phyloP scores from a whole-genome alignment of 2,797 vertebrate species.

The Malacoctenus gilli region DNA sequence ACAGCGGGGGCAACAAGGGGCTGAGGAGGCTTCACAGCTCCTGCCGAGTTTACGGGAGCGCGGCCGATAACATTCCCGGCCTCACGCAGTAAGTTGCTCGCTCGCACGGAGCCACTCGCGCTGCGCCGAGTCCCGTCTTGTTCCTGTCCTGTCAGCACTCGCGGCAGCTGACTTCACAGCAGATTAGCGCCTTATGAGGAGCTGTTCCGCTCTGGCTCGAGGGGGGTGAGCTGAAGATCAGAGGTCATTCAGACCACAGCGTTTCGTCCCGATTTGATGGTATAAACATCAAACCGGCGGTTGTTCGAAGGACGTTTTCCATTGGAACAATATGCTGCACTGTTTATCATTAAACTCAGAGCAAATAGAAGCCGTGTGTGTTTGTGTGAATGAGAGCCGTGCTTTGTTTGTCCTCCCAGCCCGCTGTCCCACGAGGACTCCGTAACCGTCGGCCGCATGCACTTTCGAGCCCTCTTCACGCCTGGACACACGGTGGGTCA shows the following conservation, averaged over 20 bases:
- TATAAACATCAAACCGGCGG: no score
- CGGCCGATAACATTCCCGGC: conserved; percentile 91
- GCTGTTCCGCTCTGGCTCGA: not conserved
- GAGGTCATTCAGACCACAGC: no score
- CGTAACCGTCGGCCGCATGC: conserved; percentile 86
- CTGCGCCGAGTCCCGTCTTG: conserved; percentile 18
- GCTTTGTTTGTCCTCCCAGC: conserved; percentile 61
- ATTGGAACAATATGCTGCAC: no score
- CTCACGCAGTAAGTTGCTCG: conserved; percentile 91
- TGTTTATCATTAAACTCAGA: not conserved
- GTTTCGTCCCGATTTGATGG: no score
- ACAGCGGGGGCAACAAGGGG: conserved; percentile 91
- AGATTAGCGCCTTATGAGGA: conserved; percentile 20
- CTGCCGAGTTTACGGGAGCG: conserved; percentile 91
- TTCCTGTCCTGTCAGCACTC: conserved; percentile 27
- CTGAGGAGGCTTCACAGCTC: conserved; percentile 84
- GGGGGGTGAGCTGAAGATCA: not conserved
- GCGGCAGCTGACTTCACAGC: conserved; percentile 51
- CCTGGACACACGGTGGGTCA: conserved; percentile 97
- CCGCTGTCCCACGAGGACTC: conserved; percentile 89
- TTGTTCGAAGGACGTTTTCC: no score
- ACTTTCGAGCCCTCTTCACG: conserved; percentile 90
- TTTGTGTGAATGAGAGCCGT: not conserved
- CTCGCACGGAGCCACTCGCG: conserved; percentile 3
- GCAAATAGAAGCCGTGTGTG: not conserved